Evolutionary conservation across 2,888 invertebrate species (phyloP), one percentile per base, ranked within the genome.

Genomic region (Hyles lineata): DNA sequence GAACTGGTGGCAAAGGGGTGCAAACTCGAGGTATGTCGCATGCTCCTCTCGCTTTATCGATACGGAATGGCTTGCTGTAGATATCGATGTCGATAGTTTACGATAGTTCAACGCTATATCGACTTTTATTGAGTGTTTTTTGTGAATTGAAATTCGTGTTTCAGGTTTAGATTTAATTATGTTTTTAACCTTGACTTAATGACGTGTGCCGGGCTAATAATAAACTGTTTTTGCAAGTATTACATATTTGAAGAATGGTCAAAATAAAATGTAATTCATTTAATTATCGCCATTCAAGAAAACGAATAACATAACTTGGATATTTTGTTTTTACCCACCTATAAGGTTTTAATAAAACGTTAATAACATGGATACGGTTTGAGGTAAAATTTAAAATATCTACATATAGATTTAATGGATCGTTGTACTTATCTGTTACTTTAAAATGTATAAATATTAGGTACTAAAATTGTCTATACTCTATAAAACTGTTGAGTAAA

Each of bases 1-100:
- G 94, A 95, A 77, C 91, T 96, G 76, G 86, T 94, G 84, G 95
- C 93, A 74, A 90, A 87, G 79, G 96, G 96, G 74, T 89, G 80
- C 75, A 90, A 87, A 80, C 83, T 95, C 74, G 92, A 95, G 95
- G 95, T 93, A 84, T 84, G 94, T 78, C 4, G 63, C 55, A 58
- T 70, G 25, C 32, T 70, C n/a, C 32, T 43, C 43, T 43, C 62
- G 62, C 63, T 63, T 63, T 67, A 67, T 67, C 67, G 67, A 67
- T 67, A 69, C 3, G 61, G 73, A 21, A 35, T 70, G 29, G 67
- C 58, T 71, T 72, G 61, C 43, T 76, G 32, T 75, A 73, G 50
- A 72, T 73, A 71, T 17, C n/a, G 55, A n/a, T 55, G 55, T n/a
- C 55, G 19, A 43, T 43, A 43, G 43, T 43, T n/a, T 17, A n/a